Evolutionary conservation across 2,888 invertebrate species (phyloP).

Genomic region (Linnaemya tessellans): DNA sequence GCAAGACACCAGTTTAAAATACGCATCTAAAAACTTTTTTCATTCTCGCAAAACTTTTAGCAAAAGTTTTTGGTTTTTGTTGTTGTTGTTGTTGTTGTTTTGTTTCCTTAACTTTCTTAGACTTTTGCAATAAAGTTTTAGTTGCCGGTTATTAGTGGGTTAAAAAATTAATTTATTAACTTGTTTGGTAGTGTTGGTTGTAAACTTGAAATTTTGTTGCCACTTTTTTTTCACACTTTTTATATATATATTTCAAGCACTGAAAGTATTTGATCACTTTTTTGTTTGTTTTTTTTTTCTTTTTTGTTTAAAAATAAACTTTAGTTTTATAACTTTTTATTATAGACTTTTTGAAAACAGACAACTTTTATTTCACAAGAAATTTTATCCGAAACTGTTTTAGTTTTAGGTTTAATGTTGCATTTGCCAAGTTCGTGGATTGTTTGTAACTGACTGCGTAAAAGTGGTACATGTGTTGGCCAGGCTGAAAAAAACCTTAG

Average conservation of each 20-base stretch:
- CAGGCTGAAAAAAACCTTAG: constrained; percentile 40
- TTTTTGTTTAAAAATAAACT: neutral
- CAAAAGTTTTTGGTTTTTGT: constrained; percentile 43
- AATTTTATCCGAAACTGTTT: constrained; percentile 44
- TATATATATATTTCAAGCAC: constrained; percentile 13
- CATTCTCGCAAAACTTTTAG: constrained; percentile 48
- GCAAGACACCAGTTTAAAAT: constrained; percentile 22
- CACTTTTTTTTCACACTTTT: constrained; percentile 29
- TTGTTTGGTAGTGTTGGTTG: constrained; percentile 17
- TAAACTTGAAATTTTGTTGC: constrained; percentile 36
- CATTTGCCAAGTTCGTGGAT: constrained; percentile 67
- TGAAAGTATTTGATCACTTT: constrained; percentile 1
- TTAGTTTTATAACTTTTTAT: constrained; percentile 56
- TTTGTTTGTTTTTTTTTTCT: neutral
- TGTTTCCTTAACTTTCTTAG: constrained; percentile 52
- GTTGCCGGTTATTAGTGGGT: constrained; percentile 45
- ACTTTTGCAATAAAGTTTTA: constrained; percentile 28
- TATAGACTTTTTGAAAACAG: constrained; percentile 15
- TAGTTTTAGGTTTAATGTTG: constrained; percentile 22
- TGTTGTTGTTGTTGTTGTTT: too few relatives aligned
- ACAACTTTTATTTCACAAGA: constrained; percentile 29
- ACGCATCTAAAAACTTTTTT: constrained; percentile 58
- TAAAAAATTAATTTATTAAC: constrained; percentile 56
- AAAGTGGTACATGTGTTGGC: constrained; percentile 45
- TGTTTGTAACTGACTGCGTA: constrained; percentile 57